Evolutionary conservation across 2,888 invertebrate species (phyloP), one percentile per base, ranked within the genome.

Genomic region (Anticlea derivata): DNA sequence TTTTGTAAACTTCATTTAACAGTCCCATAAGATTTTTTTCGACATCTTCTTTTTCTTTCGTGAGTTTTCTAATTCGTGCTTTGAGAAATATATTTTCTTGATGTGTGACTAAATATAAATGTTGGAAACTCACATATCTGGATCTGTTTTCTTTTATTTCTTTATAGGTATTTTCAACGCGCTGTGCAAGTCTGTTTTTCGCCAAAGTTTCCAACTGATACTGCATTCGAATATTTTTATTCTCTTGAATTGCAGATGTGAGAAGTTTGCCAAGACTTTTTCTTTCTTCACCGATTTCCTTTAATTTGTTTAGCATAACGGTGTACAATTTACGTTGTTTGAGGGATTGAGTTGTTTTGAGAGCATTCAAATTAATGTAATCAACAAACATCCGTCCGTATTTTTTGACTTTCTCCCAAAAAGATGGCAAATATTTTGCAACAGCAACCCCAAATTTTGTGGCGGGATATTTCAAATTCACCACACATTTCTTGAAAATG

Each of bases 81-180:
- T 82, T 86, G 11, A 89, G 60, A 60, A 77, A 83, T 30, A 65
- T 56, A 60, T 88, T 90, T 70, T 89, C 89, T 66, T 85, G 82
- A 20, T 82, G 75, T 1, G 84, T 80, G 1, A 77, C 60, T 17
- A 81, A 55, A 66, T 86, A 86, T 17, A 86, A 64, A 56, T 87
- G 80, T 63, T 86, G 84, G 50, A 84, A 86, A 60, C 70, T 81
- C 1, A 79, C 61, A 47, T 79, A 85, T 58, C 60, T 73, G 0
- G 76, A 73, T 55, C 76, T 70, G 31, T 77, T 80, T 60, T 84
- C 83, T 65, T 80, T 83, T 2, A 83, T 74, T 61, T 75, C 58
- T 55, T 73, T 80, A 37, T 84, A 74, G 0, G 76, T 73, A 7
- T 76, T 73, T 60, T 84, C 80, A 12, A 83, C 73, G 27, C 82